These are phyloP conservation scores for Dione juno DNA, from an alignment of 2,888 invertebrate species.

Conservation along the genomic window DNA sequence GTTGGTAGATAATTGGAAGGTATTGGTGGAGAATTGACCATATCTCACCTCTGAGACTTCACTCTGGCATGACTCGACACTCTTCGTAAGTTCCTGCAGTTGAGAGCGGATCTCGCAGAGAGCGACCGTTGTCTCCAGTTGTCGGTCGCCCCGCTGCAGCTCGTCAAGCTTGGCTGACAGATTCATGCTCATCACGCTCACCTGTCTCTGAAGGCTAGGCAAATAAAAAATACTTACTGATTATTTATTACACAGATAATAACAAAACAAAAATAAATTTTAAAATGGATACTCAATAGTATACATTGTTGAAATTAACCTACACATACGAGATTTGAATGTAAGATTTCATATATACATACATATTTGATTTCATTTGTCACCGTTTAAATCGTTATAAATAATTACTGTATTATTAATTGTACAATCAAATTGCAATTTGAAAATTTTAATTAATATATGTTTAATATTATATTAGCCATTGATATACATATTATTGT, in stretches of 20 bases:
- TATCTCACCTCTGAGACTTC: conserved; percentile 91
- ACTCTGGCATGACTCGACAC: conserved; percentile 97
- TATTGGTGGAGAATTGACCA: no score
- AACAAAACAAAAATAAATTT: neutral
- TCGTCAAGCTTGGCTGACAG: conserved; percentile 96
- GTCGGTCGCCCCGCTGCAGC: conserved; percentile 94
- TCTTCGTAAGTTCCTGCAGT: conserved; percentile 96
- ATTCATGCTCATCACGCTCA: conserved; percentile 99
- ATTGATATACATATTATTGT: neutral
- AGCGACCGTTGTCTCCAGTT: conserved; percentile 96
- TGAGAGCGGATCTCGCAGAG: conserved; percentile 96
- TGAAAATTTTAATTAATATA: conserved; percentile 2
- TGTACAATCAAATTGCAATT: neutral
- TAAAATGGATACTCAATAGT: neutral
- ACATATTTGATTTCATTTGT: neutral
- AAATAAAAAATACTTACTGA: neutral
- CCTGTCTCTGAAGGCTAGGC: conserved; percentile 96
- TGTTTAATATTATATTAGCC: neutral
- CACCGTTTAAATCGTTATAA: neutral
- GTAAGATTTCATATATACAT: neutral
- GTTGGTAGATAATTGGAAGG: no score
- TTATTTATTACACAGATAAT: neutral
- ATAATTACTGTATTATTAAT: neutral
- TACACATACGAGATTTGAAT: neutral
- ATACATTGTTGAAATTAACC: neutral